Base-by-base conservation (phyloP, 2,888 invertebrate genomes). In the Rhingia campestris region DNA sequence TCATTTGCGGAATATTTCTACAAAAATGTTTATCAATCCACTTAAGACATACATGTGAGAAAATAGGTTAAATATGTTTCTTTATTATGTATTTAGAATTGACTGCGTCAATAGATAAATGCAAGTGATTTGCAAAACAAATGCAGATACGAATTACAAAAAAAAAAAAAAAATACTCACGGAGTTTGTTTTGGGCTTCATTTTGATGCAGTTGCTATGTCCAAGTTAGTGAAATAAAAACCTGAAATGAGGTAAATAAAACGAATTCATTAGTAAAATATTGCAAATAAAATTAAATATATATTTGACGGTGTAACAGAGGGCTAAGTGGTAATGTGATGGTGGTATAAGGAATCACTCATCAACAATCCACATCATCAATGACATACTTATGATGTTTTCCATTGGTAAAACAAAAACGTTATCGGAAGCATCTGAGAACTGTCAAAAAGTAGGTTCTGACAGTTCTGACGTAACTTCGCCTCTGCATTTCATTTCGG, bases 161-260 rank as follows among this genome's bases (percentile, higher is more conserved):
- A 51, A 32, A 49, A 22, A 30, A 56, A 49, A 47, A 22, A 4
- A 43, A 67, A 4, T 67, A 80, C 84, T 84, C 59, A 84, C 84
- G 41, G 84, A 74, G 59, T 74, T 64, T 56, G 84, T 80, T 80
- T 84, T 84, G 64, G 84, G 80, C 80, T 84, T 84, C 84, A 84
- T 84, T 37, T 75, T 84, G 84, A 66, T 80, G 84, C 74, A 61
- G 79, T 84, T 84, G 64, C 12, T 41, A 51, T 67, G 64, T 73
- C 73, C 73, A 73, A 79, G 67, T 79, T 79, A 67, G 33, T 39
- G 63, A 45, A 70, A 37, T 41, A 39, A 64, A 47, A 49, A 61
- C 43, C 84, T 84, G 66, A 70, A 66, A 53, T 14, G 4, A 49
- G n/a, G 54, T 43, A 41, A 53, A 30, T 56, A 14, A 35, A 22